Base-by-base conservation (phyloP, 1,140 invertebrate genomes). In the Drosophila kikkawai region DNA sequence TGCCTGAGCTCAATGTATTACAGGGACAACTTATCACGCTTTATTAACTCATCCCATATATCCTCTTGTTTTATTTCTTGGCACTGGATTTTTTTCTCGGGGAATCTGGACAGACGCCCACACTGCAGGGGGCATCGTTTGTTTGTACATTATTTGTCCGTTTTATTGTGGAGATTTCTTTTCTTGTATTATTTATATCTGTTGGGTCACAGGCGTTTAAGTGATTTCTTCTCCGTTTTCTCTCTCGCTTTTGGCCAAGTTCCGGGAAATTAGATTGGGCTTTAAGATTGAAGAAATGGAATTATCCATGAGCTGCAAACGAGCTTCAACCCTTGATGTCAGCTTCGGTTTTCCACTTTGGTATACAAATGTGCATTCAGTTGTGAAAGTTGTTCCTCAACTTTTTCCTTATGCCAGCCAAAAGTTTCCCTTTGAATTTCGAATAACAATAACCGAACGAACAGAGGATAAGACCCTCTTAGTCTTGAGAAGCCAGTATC, bases 21-120 rank as follows among this genome's bases (percentile, higher is more conserved):
- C 73, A 67, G 68, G 67, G 74, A 71, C 77, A 75, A 84, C 80
- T 71, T 84, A 84, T 80, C 81, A 80, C 69, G 84, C 67, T 84
- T 63, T 79, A 71, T 75, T 78, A 88, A 78, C 65, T 76, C 53
- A 44, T 50, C 12, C 59, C 48, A 58, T 53, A 80, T 68, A 66
- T 63, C 22, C 32, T 47, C 36, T 15, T 58, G 45, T 58, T 55
- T 77, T 61, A 51, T 45, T 42, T 79, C 58, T 58, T 56, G 53
- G 36, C 53, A 37, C 53, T 56, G 34, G 36, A 11, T 8, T 67
- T 29, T 34, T 45, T 17, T 19, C 34, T 41, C 4, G 37, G 15
- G 15, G 26, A 64, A 58, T 81, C 63, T 69, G 67, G 32, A 34
- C 17, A 42, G 11, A 51, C 67, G 55, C 36, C 44, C 69, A 42